A percentile compares a stretch with the other conserved stretches of the same genome.
These are phyloP conservation scores for Fragum fragum DNA, from an alignment of 2,888 invertebrate genomes.

Conservation along the genomic window DNA sequence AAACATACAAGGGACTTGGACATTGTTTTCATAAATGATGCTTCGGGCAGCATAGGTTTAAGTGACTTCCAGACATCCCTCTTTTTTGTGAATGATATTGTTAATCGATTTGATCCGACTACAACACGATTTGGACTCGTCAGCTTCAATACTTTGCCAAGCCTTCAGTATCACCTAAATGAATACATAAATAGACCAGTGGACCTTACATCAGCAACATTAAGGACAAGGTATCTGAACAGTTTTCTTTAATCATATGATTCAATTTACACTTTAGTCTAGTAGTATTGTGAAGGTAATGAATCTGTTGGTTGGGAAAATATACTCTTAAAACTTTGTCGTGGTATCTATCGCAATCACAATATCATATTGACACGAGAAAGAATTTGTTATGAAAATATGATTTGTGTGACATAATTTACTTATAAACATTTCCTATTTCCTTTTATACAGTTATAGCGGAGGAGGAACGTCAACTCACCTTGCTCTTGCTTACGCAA, in stretches of 20 bases:
- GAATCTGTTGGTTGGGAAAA: too few species aligned
- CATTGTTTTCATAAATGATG: conserved; percentile 8
- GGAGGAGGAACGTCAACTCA: conserved; percentile 5
- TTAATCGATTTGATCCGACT: conserved; percentile 1
- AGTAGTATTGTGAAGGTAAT: too few species aligned
- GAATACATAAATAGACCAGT: not conserved
- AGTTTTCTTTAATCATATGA: not conserved
- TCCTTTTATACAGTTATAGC: not conserved
- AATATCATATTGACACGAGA: not conserved
- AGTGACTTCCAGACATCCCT: not conserved
- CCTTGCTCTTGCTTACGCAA: conserved; percentile 4
- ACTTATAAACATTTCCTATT: not conserved
- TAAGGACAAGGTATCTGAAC: not conserved
- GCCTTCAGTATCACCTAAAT: not conserved
- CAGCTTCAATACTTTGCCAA: not conserved
- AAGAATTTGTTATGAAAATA: too few species aligned
- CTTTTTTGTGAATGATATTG: not conserved
- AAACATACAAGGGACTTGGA: not conserved
- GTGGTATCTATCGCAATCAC: too few species aligned
- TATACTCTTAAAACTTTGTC: too few species aligned
- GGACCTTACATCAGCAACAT: not conserved
- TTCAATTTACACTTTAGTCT: too few species aligned
- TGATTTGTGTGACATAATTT: too few species aligned
- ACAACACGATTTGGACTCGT: conserved; percentile 2
- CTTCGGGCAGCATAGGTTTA: not conserved